Conservation (phyloP, 2,113 vertebrate genomes). For the Terrapene triunguis region DNA sequence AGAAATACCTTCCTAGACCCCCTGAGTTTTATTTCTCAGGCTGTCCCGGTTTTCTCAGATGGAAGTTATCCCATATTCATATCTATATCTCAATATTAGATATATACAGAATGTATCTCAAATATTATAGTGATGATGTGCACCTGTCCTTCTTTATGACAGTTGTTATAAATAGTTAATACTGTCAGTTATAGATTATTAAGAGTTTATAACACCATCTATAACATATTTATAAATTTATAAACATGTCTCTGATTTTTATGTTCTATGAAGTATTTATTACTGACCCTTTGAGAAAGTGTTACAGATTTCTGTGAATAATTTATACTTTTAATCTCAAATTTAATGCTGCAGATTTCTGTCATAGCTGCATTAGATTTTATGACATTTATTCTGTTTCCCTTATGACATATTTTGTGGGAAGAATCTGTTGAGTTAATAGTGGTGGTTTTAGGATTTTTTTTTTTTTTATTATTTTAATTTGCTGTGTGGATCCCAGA, state of each 20-base stretch:
- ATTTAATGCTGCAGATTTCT: not conserved
- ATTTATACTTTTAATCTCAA: not conserved
- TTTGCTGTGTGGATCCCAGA: not conserved
- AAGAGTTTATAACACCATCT: not conserved
- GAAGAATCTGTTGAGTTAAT: not conserved
- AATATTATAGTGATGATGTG: not conserved
- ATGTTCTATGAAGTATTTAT: slow-evolving; percentile 33
- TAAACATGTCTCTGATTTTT: slow-evolving; percentile 18
- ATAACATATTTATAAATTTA: slow-evolving; percentile 24
- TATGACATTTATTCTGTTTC: not conserved
- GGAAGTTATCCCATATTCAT: not conserved
- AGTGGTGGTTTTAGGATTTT: not conserved
- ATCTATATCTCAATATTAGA: not conserved
- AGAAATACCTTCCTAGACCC: not conserved
- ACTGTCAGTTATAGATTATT: not conserved
- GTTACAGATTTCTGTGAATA: not conserved
- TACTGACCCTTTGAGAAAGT: slow-evolving; percentile 14
- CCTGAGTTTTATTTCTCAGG: not conserved
- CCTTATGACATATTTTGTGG: not conserved
- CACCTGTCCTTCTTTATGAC: not conserved
- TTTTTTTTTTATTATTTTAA: not conserved
- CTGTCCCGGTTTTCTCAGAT: not conserved
- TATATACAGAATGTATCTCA: not conserved
- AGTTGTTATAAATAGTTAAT: not conserved
- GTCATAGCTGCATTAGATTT: not conserved